phyloP scores from a whole-genome alignment of 2,888 invertebrate species.

The Dicyrtomina minuta region DNA sequence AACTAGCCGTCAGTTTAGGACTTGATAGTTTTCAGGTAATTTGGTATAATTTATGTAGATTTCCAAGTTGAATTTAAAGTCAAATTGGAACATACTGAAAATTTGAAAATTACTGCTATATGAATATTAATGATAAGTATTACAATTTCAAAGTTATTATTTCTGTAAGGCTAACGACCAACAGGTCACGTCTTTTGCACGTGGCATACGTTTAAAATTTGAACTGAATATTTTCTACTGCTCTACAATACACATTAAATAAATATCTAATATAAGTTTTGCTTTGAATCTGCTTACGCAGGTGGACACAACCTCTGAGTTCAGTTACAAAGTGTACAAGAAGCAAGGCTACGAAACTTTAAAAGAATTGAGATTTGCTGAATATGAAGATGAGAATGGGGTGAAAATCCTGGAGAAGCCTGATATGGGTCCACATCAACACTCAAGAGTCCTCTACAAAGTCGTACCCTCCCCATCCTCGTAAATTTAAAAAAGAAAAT shows the following conservation, averaged over 20 bases:
- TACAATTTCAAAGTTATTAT: too few relatives aligned
- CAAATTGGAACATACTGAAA: background rate
- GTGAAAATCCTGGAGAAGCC: constrained; percentile 15
- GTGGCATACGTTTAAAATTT: too few relatives aligned
- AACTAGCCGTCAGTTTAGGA: constrained; percentile 28
- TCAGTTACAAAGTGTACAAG: constrained; percentile 33
- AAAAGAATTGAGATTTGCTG: constrained; percentile 16
- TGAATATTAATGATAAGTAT: too few relatives aligned
- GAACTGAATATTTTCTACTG: too few relatives aligned
- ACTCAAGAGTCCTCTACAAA: constrained; percentile 25
- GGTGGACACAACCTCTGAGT: constrained; percentile 40
- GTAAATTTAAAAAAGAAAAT: too few relatives aligned
- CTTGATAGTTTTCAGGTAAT: constrained; percentile 28
- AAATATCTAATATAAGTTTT: too few relatives aligned
- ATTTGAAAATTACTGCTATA: background rate
- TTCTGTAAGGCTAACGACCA: too few relatives aligned
- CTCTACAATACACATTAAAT: too few relatives aligned
- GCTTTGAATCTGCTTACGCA: too few relatives aligned
- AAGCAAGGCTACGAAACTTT: constrained; percentile 32
- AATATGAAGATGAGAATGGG: constrained; percentile 28
- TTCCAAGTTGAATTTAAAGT: background rate
- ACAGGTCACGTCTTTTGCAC: too few relatives aligned
- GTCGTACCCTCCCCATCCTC: background rate
- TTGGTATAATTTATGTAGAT: background rate
- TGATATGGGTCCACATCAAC: constrained; percentile 22